Evolutionary conservation across 2,888 invertebrate species (phyloP), one percentile per base, ranked within the genome.

Genomic region (Palloptera scutellata): DNA sequence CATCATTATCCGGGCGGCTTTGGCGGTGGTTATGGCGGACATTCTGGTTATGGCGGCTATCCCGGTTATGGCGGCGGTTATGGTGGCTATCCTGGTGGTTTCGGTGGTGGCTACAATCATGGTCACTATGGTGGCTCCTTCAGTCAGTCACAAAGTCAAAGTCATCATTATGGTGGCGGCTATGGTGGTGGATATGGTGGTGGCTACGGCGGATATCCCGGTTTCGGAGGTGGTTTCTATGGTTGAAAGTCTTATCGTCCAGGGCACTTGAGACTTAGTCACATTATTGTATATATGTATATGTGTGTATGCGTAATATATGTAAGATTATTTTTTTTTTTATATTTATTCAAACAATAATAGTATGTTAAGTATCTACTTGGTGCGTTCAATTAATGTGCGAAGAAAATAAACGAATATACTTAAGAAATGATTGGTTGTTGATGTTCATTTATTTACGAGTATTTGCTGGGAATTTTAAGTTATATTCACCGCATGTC

Each of bases 11-110:
- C 65, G 51, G 69, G 73, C 3, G 71, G 73, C 13, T 76, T 76
- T 65, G 76, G 80, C 0, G 78, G 77, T 5, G 77, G 78, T 4
- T 76, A 76, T 64, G 79, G 82, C 1, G 79, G 81, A 1, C 76
- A 77, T 57, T 43, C 45, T 13, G 70, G 72, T 5, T 64, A 48
- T 48, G 76, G 79, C 15, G 78, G 77, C 20, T 76, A 73, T 9
- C 76, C 78, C 41, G 76, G 76, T 17, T 74, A 75, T 52, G 54
- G 64, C 6, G 71, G 67, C 53, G 68, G 70, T 51, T 67, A 68
- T 30, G 70, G 68, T 17, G 72, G 73, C 12, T 71, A 67, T 59
- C 60, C 64, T 9, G 67, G 71, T 20, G 54, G 66, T 20, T 66
- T 68, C 45, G 67, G 70, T 13, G 70, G 70, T 30, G 30, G 30